Conservation (phyloP, 2,888 invertebrate genomes). For the Theretra japonica region DNA sequence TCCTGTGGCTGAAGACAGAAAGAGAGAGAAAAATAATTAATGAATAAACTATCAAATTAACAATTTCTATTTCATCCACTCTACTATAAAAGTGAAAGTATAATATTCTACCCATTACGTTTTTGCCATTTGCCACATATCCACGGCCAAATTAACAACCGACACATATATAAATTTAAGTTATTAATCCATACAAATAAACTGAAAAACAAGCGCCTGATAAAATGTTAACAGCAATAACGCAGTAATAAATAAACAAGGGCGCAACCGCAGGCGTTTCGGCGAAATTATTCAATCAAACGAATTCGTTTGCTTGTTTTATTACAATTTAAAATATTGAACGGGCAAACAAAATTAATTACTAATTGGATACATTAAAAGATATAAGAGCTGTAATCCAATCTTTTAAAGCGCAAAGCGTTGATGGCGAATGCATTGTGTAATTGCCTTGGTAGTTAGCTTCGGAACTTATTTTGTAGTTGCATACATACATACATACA, state of each 20-base stretch:
- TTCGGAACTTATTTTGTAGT: no score
- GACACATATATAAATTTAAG: background rate
- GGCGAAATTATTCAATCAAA: conserved; percentile 24
- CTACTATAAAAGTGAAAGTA: background rate
- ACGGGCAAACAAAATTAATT: conserved; percentile 10
- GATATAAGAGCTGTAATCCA: background rate
- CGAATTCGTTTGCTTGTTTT: background rate
- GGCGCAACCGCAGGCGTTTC: conserved; percentile 13
- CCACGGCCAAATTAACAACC: no score
- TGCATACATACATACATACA: no score
- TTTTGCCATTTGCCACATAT: no score
- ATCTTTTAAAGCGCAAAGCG: background rate
- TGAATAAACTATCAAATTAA: no score
- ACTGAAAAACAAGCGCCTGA: conserved; percentile 9
- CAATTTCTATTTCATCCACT: background rate
- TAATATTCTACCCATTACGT: no score
- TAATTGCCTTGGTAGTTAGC: no score
- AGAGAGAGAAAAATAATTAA: no score
- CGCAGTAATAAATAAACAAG: conserved; percentile 15
- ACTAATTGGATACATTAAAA: background rate
- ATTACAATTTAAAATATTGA: conserved; percentile 9
- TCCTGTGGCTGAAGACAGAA: no score
- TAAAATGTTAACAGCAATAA: conserved; percentile 24
- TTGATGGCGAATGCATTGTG: no score
- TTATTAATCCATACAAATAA: background rate